phyloP scores from a whole-genome alignment of 1,140 invertebrate genomes.

The Watersipora subatra region DNA sequence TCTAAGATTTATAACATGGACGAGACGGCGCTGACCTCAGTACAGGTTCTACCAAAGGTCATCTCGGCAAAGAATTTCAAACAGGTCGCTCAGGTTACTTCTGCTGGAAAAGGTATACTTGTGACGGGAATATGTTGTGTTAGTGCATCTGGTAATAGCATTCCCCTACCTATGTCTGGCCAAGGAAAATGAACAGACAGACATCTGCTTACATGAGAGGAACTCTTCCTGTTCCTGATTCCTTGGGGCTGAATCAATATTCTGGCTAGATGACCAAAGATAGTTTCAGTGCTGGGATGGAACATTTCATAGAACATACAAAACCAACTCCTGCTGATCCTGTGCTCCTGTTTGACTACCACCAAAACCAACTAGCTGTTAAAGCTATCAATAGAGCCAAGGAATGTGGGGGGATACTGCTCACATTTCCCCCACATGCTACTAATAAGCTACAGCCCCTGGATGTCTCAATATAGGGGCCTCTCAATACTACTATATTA shows the following conservation, averaged over 20 bases:
- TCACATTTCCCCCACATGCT: slow-evolving; percentile 28
- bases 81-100: slow-evolving; percentile 38
- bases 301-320: slow-evolving; percentile 34
- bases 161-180: slow-evolving; percentile 30
- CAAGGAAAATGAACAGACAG: slow-evolving; percentile 16
- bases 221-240: slow-evolving; percentile 20
- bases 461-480: slow-evolving; percentile 2
- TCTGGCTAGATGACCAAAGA: slow-evolving; percentile 43
- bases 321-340: slow-evolving; percentile 20
- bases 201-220: neutral
- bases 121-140: slow-evolving; percentile 16
- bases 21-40: slow-evolving; percentile 42
- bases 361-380: slow-evolving; percentile 21
- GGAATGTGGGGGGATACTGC: slow-evolving; percentile 29
- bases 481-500: slow-evolving; percentile 6
- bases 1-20: slow-evolving; percentile 40
- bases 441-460: slow-evolving; percentile 6
- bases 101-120: slow-evolving; percentile 37
- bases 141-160: slow-evolving; percentile 18
- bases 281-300: slow-evolving; percentile 40
- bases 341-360: slow-evolving; percentile 38
- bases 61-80: slow-evolving; percentile 32
- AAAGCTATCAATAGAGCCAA: slow-evolving; percentile 19
- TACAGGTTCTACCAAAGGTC: slow-evolving; percentile 38
- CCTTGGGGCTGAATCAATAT: slow-evolving; percentile 29